Percentiles rank a stretch among this genome's conserved stretches.
Evolutionary conservation across 2,113 vertebrate species (phyloP).

Genomic region (Triplophysa dalaica): DNA sequence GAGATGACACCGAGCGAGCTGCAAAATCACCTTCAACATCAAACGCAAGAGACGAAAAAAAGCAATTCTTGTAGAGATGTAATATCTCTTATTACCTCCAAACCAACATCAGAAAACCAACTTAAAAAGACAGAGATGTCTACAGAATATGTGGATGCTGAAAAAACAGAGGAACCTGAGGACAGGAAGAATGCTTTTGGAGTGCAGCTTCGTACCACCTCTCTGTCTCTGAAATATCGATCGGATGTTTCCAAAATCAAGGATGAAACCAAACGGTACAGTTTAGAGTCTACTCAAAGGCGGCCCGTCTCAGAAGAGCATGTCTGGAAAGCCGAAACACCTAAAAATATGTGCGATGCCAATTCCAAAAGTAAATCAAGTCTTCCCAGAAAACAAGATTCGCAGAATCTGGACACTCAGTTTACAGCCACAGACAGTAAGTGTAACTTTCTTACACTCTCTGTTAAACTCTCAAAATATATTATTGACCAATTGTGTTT

Average conservation of each 20-base stretch:
- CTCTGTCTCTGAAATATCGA: constrained; percentile 75
- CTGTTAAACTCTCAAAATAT: background rate
- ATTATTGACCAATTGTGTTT: background rate
- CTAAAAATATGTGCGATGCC: constrained; percentile 1
- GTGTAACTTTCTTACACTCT: background rate
- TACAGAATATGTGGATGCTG: constrained; percentile 43
- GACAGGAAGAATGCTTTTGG: constrained; percentile 75
- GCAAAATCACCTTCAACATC: background rate
- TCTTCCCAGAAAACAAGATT: background rate
- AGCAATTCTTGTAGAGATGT: constrained; percentile 33
- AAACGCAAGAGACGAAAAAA: constrained; percentile 36
- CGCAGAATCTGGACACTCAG: constrained; percentile 29
- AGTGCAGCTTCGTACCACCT: constrained; percentile 82
- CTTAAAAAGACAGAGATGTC: constrained; percentile 29
- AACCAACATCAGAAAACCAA: constrained; percentile 5
- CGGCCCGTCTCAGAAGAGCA: constrained; percentile 54
- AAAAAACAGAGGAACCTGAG: constrained; percentile 36
- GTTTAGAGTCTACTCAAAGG: constrained; percentile 67
- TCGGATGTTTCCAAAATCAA: constrained; percentile 63
- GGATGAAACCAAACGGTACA: constrained; percentile 72
- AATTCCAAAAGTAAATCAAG: constrained; percentile 7
- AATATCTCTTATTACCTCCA: constrained; percentile 23
- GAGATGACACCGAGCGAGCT: constrained; percentile 24
- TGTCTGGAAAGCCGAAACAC: constrained; percentile 14
- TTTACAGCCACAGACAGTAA: constrained; percentile 8